Evolutionary conservation across 2,113 vertebrate genomes (phyloP).

Genomic region (Syngnathus floridae): DNA sequence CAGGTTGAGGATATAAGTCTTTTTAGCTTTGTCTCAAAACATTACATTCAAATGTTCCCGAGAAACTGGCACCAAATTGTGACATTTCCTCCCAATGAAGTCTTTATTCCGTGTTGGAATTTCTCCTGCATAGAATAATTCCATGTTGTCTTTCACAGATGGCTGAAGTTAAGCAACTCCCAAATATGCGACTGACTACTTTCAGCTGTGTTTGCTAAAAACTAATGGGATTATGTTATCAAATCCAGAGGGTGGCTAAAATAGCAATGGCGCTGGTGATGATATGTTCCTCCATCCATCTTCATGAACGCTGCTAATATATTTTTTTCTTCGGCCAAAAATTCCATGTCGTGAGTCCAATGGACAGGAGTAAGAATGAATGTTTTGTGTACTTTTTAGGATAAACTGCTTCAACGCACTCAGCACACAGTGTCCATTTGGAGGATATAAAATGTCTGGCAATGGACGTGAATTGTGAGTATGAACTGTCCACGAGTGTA

Average conservation of each 20-base stretch:
- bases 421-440: slow-evolving; percentile 97
- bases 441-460: slow-evolving; percentile 99
- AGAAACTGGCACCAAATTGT: background rate
- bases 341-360: slow-evolving; percentile 18
- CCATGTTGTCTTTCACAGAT: slow-evolving; percentile 6
- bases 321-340: slow-evolving; percentile 8
- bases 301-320: slow-evolving; percentile 21
- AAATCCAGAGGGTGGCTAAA: slow-evolving; percentile 22
- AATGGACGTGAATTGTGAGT: slow-evolving; percentile 99
- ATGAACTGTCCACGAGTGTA: slow-evolving; percentile 36
- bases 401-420: slow-evolving; percentile 99
- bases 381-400: slow-evolving; percentile 74
- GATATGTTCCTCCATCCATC: slow-evolving; percentile 18
- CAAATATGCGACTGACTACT: slow-evolving; percentile 21
- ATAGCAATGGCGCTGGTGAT: slow-evolving; percentile 10
- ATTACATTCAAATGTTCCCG: background rate
- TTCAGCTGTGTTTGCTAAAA: slow-evolving; percentile 32
- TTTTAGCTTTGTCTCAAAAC: background rate
- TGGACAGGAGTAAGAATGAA: slow-evolving; percentile 47
- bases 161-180: slow-evolving; percentile 7
- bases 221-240: slow-evolving; percentile 21
- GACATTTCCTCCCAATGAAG: background rate
- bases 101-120: background rate
- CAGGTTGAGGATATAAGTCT: background rate
- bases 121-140: background rate